A percentile compares a stretch with the other conserved stretches of the same genome.
Conservation (phyloP, 2,888 invertebrate genomes). For the Phasia obesa region DNA sequence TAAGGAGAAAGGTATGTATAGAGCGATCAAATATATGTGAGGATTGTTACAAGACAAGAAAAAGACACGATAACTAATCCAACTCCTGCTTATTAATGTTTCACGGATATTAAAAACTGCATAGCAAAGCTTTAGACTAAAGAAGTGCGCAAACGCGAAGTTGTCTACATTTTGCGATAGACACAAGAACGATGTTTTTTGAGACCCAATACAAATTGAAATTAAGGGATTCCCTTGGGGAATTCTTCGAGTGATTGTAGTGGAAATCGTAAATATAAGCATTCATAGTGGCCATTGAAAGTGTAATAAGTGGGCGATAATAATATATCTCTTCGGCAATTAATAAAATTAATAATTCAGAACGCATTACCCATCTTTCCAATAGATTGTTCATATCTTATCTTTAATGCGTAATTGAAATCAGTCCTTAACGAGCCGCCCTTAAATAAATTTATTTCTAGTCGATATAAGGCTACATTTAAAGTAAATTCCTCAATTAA, state of each 20-base stretch:
- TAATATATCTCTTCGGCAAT: too few species aligned
- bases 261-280: background rate
- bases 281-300: too few species aligned
- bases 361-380: too few species aligned
- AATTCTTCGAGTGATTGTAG: background rate
- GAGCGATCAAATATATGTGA: background rate
- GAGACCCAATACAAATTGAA: background rate
- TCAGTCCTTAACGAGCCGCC: too few species aligned
- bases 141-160: background rate
- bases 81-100: constrained; percentile 60
- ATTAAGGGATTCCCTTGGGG: too few species aligned
- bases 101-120: constrained; percentile 24
- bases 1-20: constrained; percentile 86
- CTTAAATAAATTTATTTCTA: too few species aligned
- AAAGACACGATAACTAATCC: constrained; percentile 40
- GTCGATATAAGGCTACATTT: too few species aligned
- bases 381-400: too few species aligned
- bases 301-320: too few species aligned
- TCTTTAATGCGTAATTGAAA: too few species aligned
- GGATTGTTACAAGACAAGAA: constrained; percentile 5
- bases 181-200: background rate
- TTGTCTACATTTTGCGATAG: background rate
- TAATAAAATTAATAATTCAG: too few species aligned
- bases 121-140: constrained; percentile 2
- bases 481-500: too few species aligned